A percentile compares a stretch with the other conserved stretches of the same genome.
Evolutionary conservation across 2,888 invertebrate species (phyloP).

Genomic region (Proisotoma minuta): DNA sequence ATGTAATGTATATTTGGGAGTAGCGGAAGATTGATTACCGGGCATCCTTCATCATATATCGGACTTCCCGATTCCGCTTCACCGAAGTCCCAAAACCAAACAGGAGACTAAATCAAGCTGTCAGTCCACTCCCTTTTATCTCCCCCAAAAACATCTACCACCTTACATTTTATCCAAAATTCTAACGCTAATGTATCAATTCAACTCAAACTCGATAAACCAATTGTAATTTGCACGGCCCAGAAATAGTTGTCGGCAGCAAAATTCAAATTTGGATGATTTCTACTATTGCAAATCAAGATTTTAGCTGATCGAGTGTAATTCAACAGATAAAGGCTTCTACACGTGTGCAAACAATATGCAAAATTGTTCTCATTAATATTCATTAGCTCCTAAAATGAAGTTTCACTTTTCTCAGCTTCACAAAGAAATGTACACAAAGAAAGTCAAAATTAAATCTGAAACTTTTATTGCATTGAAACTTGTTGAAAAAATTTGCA

Average conservation of each 20-base stretch:
- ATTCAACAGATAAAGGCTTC: no score
- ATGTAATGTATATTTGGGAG: background rate
- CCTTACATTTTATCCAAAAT: no score
- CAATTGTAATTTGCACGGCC: no score
- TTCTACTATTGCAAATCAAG: no score
- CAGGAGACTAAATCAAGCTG: conserved; percentile 38
- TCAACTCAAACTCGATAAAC: no score
- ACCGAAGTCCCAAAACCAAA: conserved; percentile 29
- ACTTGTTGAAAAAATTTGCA: background rate
- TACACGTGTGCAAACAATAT: no score
- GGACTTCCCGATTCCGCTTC: conserved; percentile 40
- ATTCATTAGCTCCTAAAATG: conserved; percentile 3
- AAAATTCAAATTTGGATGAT: no score
- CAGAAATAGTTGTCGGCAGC: no score
- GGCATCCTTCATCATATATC: conserved; percentile 39
- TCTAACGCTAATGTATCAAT: no score
- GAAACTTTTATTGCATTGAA: background rate
- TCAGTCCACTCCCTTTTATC: conserved; percentile 14
- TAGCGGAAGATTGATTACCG: conserved; percentile 41
- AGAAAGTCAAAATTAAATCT: background rate
- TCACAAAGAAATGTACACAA: background rate
- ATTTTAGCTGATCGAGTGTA: no score
- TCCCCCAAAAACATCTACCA: background rate
- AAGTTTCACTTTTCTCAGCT: background rate
- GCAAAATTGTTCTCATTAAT: conserved; percentile 2